Base-by-base conservation (phyloP, 2,113 vertebrate genomes). In the Echinops telfairi region DNA sequence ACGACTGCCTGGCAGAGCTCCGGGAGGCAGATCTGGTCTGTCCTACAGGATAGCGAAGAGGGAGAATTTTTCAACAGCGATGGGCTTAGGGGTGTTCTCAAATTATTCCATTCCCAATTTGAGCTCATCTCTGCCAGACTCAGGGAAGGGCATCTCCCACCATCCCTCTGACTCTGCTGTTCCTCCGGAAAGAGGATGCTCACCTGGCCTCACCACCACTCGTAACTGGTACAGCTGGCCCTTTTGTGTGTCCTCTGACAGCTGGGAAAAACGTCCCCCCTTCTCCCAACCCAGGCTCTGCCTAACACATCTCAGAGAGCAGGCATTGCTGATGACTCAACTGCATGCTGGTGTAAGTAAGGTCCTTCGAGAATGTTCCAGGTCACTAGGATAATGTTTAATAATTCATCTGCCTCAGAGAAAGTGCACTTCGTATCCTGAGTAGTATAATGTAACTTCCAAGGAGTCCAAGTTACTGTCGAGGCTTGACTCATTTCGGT, bases 371-470 rank as follows among this genome's bases (percentile, higher is more conserved):
- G 90, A 91, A 88, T 83, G 86, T 93, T 70, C 94, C 83, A 81
- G 58, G 40, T 88, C 90, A 83, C 68, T 47, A 12, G 83, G 83
- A 92, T 86, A 95, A 86, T 62, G 66, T 22, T 95, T 71, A 92
- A 88, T 93, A 88, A 90, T 95, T 94, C 31, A 16, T 62, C 80
- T 27, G 91, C 57, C 47, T 91, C 86, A 58, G 23, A 17, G 40
- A 86, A 95, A 95, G 64, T 92, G 86, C 76, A 94, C 92, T 95
- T 88, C 94, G 71, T 60, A 77, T 94, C 79, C 86, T 75, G 60
- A 58, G 62, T 83, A 58, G 38, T 5, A 76, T 91, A 88, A 79
- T 83, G 47, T 36, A 92, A 60, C 75, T 88, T 88, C 85, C 83
- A 88, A 23, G 78, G 76, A 89, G 19, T 75, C 81, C 58, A 76